These are phyloP conservation scores for Leptinotarsa texana DNA, from an alignment of 1,140 invertebrate genomes.

Conservation along the genomic window DNA sequence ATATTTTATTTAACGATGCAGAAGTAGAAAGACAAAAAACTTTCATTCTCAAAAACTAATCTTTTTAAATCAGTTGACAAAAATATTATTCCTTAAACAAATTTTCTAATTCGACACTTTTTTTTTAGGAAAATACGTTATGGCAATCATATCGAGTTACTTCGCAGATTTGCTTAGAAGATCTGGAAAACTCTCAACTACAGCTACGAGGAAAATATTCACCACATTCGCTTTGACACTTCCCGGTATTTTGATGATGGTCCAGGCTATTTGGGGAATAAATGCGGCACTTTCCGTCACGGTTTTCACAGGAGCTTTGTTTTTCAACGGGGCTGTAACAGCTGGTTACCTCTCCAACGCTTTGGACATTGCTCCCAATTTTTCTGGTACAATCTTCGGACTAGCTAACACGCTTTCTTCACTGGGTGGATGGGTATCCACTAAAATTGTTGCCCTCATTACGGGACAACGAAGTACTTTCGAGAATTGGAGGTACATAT, in stretches of 20 bases:
- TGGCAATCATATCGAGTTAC: constrained; percentile 70
- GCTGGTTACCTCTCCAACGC: constrained; percentile 88
- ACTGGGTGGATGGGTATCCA: constrained; percentile 83
- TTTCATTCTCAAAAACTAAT: too few relatives aligned
- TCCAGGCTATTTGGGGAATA: constrained; percentile 70
- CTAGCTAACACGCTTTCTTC: constrained; percentile 89
- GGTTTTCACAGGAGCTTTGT: constrained; percentile 76
- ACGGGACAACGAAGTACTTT: constrained; percentile 76
- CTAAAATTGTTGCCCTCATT: constrained; percentile 80
- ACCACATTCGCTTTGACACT: constrained; percentile 66
- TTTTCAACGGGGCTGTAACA: constrained; percentile 83
- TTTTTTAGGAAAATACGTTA: constrained; percentile 75
- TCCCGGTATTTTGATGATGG: constrained; percentile 70
- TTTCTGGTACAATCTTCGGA: constrained; percentile 88
- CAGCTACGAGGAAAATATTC: constrained; percentile 70
- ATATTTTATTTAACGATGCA: too few relatives aligned
- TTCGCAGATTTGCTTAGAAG: constrained; percentile 71
- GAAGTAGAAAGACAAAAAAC: too few relatives aligned
- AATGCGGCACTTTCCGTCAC: constrained; percentile 69
- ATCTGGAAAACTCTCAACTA: constrained; percentile 69
- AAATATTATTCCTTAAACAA: not conserved
- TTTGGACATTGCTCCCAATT: constrained; percentile 87
- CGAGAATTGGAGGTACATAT: constrained; percentile 81
- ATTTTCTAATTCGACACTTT: not conserved
- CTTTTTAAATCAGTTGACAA: too few relatives aligned